Base-by-base conservation (phyloP, 2,888 invertebrate species). In the Pyrgus malvae region DNA sequence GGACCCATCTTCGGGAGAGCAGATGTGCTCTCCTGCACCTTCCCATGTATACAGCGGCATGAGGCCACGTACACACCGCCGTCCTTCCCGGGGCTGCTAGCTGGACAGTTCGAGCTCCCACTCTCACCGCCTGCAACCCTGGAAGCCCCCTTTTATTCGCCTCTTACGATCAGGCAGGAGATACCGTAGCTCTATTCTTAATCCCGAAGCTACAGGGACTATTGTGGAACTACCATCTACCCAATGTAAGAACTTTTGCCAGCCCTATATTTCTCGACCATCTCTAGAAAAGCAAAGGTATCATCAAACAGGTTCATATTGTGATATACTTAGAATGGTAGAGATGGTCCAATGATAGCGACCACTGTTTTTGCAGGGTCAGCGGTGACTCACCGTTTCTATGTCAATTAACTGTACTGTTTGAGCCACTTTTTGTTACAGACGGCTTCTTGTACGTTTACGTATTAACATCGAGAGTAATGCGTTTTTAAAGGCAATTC, bases 241-340 rank as follows among this genome's bases (percentile, higher is more conserved):
- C n/a, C n/a, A n/a, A n/a, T n/a, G n/a, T 31, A 12, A 31, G 2
- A 35, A 6, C 16, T 17, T 5, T 41, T 33, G 31, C 41, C 56
- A 60, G 27, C 60, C 60, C 55, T 57, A 23, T 2, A 7, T 21
- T 29, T 12, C 44, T 23, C 46, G 58, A 57, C 50, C 55, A 59
- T 61, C 59, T 61, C 62, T 67, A 65, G 69, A 69, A 68, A 70
- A 70, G 68, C 70, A 69, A 74, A 74, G 70, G 69, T 75, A 78
- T 74, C 73, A 78, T 74, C 76, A 76, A 66, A 64, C 57, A 42
- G 49, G 53, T 56, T 59, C 73, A 66, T 70, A 69, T 68, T 57
- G 58, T 56, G 58, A 64, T 59, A 64, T 61, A 65, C 62, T 60
- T 63, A 63, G 61, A 57, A 60, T 58, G 58, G 55, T 51, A 33